Percentiles rank a stretch among this genome's conserved stretches.
Evolutionary conservation across 1,140 invertebrate genomes (phyloP).

Genomic region (Caenorhabditis briggsae): DNA sequence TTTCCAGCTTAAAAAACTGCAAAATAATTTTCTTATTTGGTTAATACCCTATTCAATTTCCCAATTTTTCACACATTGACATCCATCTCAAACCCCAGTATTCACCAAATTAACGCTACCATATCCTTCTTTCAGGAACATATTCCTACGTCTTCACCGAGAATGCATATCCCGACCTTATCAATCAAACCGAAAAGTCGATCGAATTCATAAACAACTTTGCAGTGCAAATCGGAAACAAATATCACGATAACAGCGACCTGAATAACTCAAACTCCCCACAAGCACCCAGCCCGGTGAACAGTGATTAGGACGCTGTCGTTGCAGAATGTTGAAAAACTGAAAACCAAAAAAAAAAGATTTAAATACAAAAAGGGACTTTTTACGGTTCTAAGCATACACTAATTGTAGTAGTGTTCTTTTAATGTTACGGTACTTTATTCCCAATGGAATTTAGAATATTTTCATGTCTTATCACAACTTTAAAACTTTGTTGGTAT

Average conservation of each 20-base stretch:
- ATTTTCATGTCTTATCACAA: neutral
- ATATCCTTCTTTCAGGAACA: constrained; percentile 2
- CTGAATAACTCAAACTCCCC: neutral
- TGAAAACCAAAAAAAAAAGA: neutral
- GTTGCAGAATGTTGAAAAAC: neutral
- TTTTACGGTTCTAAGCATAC: no score
- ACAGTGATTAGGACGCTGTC: neutral
- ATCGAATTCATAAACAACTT: constrained; percentile 16
- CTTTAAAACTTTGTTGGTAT: neutral
- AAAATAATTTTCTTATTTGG: no score
- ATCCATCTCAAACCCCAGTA: no score
- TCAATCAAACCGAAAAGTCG: constrained; percentile 21
- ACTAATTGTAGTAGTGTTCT: no score
- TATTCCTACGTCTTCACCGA: constrained; percentile 30
- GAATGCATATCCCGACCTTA: constrained; percentile 23
- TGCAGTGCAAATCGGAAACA: neutral
- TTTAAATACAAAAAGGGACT: no score
- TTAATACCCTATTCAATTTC: no score
- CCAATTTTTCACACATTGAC: no score
- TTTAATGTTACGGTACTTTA: no score
- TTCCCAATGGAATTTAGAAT: neutral
- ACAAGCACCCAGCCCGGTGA: neutral
- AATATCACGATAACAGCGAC: neutral
- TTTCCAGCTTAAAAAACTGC: no score
- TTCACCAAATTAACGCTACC: no score